A percentile compares a stretch with the other conserved stretches of the same genome.
Conservation (phyloP, 2,797 vertebrate genomes). For the Crocodylus rhombifer region DNA sequence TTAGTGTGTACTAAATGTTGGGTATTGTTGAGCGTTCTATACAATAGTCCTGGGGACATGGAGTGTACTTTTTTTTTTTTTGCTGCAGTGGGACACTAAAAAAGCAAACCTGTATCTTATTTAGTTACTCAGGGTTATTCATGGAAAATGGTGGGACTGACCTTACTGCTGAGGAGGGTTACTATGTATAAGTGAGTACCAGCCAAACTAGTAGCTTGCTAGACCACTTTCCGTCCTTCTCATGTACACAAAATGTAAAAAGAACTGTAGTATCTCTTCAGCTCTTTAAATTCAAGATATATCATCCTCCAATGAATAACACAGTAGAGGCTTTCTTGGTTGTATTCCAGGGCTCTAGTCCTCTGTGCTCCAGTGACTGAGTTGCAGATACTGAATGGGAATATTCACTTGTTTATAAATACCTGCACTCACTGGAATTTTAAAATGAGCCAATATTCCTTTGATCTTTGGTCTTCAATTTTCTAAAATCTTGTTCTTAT, state of each 20-base stretch:
- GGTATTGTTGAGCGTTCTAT: background rate
- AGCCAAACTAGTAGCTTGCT: background rate
- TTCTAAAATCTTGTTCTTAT: background rate
- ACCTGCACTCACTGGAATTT: background rate
- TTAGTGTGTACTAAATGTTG: too few relatives aligned
- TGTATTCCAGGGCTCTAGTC: background rate
- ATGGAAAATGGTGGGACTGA: background rate
- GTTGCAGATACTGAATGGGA: background rate
- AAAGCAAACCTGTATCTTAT: background rate
- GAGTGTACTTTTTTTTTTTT: background rate
- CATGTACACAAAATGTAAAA: background rate
- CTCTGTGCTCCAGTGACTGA: background rate
- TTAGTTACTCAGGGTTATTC: background rate
- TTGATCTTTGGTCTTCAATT: background rate
- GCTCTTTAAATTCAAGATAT: background rate
- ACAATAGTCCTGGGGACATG: background rate
- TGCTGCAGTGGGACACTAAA: background rate
- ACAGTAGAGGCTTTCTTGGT: background rate
- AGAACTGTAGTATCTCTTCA: background rate
- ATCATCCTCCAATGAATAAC: background rate
- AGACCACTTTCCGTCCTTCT: background rate
- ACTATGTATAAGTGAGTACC: background rate
- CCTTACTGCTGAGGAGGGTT: background rate
- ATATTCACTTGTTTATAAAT: background rate
- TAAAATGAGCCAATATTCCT: background rate